Percentiles rank a stretch among this genome's conserved stretches.
Evolutionary conservation across 2,888 invertebrate genomes (phyloP).

Genomic region (Cephus pygmeus): DNA sequence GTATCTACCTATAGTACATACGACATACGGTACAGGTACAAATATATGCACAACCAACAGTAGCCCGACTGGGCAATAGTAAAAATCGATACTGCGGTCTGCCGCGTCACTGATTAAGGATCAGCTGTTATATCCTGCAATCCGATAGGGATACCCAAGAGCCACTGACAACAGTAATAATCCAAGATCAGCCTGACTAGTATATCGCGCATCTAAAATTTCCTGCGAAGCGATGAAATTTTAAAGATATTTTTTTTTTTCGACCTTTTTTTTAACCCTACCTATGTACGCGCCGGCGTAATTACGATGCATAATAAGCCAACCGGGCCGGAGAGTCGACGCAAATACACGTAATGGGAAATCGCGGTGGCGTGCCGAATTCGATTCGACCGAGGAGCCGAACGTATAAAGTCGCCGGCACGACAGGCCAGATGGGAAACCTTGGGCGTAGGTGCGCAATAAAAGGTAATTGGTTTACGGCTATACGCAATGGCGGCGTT

Average conservation of each 20-base stretch:
- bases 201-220: not conserved
- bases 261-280: too few relatives aligned
- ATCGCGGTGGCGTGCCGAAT: not conserved
- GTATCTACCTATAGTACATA: not conserved
- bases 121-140: conserved; percentile 20
- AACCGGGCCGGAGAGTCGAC: not conserved
- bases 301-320: not conserved
- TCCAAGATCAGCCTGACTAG: not conserved
- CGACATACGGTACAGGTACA: not conserved
- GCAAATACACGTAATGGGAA: not conserved
- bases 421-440: not conserved
- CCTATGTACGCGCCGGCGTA: not conserved
- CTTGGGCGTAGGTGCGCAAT: not conserved
- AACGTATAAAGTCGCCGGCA: not conserved
- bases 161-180: not conserved
- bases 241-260: not conserved
- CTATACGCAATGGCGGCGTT: not conserved
- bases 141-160: not conserved
- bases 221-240: not conserved
- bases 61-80: conserved; percentile 8
- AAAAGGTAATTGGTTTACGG: not conserved
- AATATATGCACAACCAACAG: not conserved
- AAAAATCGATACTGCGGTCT: conserved; percentile 25
- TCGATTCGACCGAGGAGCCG: not conserved
- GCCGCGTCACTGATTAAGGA: conserved; percentile 24